phyloP scores from a whole-genome alignment of 2,888 invertebrate species.

The Drosophila peninsularis region DNA sequence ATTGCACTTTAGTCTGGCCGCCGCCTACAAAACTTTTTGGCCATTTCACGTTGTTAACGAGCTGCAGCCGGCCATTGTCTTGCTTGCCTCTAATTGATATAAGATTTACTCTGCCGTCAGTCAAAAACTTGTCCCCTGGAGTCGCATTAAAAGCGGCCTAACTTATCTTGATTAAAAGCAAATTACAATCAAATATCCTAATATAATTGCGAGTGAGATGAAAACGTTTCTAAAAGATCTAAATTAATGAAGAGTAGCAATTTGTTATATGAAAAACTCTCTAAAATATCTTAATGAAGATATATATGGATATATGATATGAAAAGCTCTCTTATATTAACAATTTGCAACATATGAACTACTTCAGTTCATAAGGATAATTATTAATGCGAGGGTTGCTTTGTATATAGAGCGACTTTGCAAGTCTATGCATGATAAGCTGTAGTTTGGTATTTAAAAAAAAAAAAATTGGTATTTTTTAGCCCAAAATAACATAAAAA shows the following conservation, averaged over 20 bases:
- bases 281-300: background rate
- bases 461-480: background rate
- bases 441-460: background rate
- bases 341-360: background rate
- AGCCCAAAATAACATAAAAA: no score
- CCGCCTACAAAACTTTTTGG: constrained; percentile 40
- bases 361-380: background rate
- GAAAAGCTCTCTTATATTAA: background rate
- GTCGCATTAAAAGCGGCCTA: no score
- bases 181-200: background rate
- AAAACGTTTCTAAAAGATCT: background rate
- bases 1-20: constrained; percentile 55
- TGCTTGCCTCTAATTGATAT: constrained; percentile 42
- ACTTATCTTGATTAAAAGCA: background rate
- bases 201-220: background rate
- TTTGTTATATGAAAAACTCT: background rate
- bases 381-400: background rate
- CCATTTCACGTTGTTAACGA: constrained; percentile 39
- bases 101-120: constrained; percentile 29
- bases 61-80: constrained; percentile 26
- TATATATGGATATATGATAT: no score
- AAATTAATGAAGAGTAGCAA: background rate
- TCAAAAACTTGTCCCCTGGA: constrained; percentile 8
- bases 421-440: background rate
- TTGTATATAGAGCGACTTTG: background rate